Base-by-base conservation (phyloP, 2,888 invertebrate genomes). In the Epistrophe eligans region DNA sequence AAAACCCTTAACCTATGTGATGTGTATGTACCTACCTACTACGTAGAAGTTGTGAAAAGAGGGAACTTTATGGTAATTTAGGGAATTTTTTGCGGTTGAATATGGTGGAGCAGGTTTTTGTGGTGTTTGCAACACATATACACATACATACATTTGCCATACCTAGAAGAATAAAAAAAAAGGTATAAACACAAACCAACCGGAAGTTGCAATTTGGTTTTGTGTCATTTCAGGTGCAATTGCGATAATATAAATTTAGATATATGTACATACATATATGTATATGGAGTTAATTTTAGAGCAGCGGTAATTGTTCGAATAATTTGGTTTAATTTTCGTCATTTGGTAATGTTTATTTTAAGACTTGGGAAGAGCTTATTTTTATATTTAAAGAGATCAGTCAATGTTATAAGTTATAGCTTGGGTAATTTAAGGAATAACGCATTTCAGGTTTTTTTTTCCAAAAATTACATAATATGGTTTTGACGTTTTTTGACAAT, bases 151-250 rank as follows among this genome's bases (percentile, higher is more conserved):
- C 24, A n/a, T n/a, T n/a, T n/a, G n/a, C n/a, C n/a, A 1, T 24
- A 24, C 24, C 24, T 24, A 24, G 24, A 24, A 60, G 32, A 32
- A 66, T 3, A 38, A 15, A 1, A 38, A 50, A 19, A 15, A 7
- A 40, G 19, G 11, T 48, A 48, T 4, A 28, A 28, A 10, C 2
- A 19, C 15, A 11, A 17, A 50, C 17, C 11, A 32, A 52, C 15
- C 38, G 45, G 55, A 76, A 70, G 52, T 74, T 60, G 45, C 70
- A 45, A 76, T 45, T 71, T 24, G 62, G 70, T 70, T 72, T 77
- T 35, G 28, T 70, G 52, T 62, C 62, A 50, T 72, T 71, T 60
- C 70, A 80, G 60, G 72, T 84, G 77, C 71, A 76, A 64, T 72
- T 72, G 24, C 7, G 35, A 40, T 66, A 45, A 7, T n/a, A 43